These are phyloP conservation scores for Scolopax mira DNA, from an alignment of 2,113 vertebrate species.

Conservation along the genomic window DNA sequence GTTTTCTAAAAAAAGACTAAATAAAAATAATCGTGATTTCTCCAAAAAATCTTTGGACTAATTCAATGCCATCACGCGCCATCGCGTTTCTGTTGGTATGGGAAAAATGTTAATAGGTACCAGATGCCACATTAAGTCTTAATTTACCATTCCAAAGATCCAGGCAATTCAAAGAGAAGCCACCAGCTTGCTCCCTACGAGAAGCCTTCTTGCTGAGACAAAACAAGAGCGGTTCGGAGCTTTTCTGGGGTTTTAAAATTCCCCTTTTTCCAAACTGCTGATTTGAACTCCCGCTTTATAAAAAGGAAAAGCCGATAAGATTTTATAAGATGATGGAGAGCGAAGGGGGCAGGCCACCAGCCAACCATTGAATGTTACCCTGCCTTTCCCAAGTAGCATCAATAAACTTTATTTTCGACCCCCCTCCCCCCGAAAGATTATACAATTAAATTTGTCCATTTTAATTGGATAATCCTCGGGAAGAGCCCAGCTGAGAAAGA, in stretches of 20 bases:
- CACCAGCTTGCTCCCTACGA: not conserved
- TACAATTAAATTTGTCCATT: not conserved
- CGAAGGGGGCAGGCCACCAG: not conserved
- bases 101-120: conserved; percentile 24
- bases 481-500: not conserved
- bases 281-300: not conserved
- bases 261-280: not conserved
- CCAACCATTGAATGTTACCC: not conserved
- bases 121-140: conserved; percentile 17
- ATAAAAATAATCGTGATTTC: not conserved
- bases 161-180: not conserved
- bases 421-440: not conserved
- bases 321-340: not conserved
- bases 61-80: not conserved
- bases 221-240: not conserved
- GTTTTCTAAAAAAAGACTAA: not conserved
- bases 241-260: not conserved
- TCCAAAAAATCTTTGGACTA: not conserved
- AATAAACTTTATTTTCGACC: not conserved
- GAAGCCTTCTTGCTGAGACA: not conserved
- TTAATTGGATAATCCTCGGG: not conserved
- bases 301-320: not conserved
- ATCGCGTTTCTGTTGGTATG: not conserved
- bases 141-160: not conserved
- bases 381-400: not conserved